Base-by-base conservation (phyloP, 2,888 invertebrate species). In the Baccha elongata region DNA sequence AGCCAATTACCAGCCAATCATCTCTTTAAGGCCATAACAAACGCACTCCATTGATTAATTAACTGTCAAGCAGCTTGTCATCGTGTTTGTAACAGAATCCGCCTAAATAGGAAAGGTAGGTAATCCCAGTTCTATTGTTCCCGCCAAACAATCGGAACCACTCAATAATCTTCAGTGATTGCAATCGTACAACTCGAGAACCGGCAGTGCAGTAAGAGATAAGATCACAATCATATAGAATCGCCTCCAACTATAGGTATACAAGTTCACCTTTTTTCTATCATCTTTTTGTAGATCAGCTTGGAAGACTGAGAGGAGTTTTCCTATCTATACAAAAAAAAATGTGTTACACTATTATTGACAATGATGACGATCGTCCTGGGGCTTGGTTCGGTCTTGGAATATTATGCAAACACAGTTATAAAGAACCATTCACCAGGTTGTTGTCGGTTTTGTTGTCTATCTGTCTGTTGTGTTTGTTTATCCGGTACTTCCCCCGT, bases 61-160 rank as follows among this genome's bases (percentile, higher is more conserved):
- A 83, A 78, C 83, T 83, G 83, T 78, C 83, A 83, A 58, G 78
- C 62, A 64, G 67, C 72, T 65, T 76, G 83, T 80, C 80, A 72
- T 44, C 62, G 67, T 26, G n/a, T n/a, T 62, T 64, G 35, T 50
- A 62, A 81, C 21, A 48, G 29, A 55, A 60, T 35, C 72, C 83
- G 68, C 83, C 83, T 72, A 76, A 68, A 72, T 67, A 76, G 81
- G 71, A 83, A 83, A 75, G 46, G 76, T 44, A 37, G 35, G 13
- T 58, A 58, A 78, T 73, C 68, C 68, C 68, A 37, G 68, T 46
- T 62, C 78, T 62, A 76, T 83, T 83, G 78, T 83, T 19, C 67
- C 58, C 55, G 73, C 50, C 44, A 76, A 68, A 78, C 72, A 78
- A 78, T 78, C 78, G 67, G 72, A 78, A 72, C 72, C 83, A 76